Conservation (phyloP, 2,113 vertebrate species). For the Verasper variegatus region DNA sequence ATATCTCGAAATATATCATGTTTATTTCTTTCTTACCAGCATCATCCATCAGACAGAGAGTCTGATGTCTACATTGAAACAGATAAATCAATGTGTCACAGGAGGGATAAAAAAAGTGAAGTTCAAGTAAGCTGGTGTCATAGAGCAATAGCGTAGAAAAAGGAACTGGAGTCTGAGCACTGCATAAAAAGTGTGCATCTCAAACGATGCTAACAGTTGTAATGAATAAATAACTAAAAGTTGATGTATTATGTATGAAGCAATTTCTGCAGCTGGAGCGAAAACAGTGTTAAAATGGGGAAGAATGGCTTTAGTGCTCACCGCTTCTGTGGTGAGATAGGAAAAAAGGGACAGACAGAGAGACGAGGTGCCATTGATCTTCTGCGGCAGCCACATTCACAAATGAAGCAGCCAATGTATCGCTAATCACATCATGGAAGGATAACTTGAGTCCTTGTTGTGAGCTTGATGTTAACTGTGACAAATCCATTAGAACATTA, state of each 20-base stretch:
- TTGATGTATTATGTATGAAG: conserved; percentile 75
- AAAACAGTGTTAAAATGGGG: conserved; percentile 58
- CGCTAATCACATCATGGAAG: conserved; percentile 51
- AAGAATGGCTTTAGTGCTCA: conserved; percentile 49
- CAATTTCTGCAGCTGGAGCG: conserved; percentile 63
- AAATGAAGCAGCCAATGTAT: conserved; percentile 56
- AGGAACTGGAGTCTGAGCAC: conserved; percentile 40
- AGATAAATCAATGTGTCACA: conserved; percentile 60
- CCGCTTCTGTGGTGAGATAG: conserved; percentile 42
- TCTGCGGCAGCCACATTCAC: conserved; percentile 27
- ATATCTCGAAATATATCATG: conserved; percentile 4
- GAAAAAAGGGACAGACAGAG: conserved; percentile 37
- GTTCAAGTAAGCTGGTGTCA: conserved; percentile 31
- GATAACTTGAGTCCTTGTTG: conserved; percentile 23
- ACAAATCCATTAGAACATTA: conserved; percentile 45
- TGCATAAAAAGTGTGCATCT: conserved; percentile 66
- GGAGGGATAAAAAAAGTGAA: conserved; percentile 14
- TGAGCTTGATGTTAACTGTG: conserved; percentile 40
- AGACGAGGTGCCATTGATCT: conserved; percentile 43
- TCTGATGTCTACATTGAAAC: conserved; percentile 63
- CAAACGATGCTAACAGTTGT: conserved; percentile 68
- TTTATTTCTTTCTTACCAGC: conserved; percentile 24
- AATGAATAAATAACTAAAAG: conserved; percentile 79
- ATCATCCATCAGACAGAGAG: conserved; percentile 53
- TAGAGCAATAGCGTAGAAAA: conserved; percentile 40